These are phyloP conservation scores for Pachliopta kotzebuea DNA, from an alignment of 2,888 invertebrate genomes.

Conservation along the genomic window DNA sequence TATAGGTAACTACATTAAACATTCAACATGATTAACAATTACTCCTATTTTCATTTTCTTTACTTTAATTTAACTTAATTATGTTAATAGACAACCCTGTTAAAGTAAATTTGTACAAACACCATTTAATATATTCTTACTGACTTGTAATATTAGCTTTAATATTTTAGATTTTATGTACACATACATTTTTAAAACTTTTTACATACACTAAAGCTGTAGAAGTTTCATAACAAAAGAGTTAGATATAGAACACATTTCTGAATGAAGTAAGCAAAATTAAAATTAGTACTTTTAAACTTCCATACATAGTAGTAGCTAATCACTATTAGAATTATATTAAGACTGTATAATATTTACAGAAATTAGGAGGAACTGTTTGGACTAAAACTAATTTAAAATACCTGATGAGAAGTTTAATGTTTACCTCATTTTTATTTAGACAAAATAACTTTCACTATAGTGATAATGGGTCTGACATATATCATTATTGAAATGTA, in stretches of 20 bases:
- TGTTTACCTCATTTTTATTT: too few species aligned
- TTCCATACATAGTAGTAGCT: neutral
- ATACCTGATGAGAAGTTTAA: neutral
- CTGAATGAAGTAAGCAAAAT: too few species aligned
- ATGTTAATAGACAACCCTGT: neutral
- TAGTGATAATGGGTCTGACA: too few species aligned
- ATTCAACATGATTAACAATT: too few species aligned
- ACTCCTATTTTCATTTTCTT: neutral
- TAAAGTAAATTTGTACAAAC: neutral
- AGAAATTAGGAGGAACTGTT: neutral
- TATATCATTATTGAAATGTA: neutral
- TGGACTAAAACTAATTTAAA: neutral
- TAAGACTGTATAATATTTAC: neutral
- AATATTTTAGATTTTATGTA: neutral
- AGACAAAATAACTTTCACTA: too few species aligned
- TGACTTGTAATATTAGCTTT: neutral
- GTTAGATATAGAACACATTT: too few species aligned
- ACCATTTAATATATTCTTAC: too few species aligned
- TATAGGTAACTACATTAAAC: too few species aligned
- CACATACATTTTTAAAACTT: neutral
- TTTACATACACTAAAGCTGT: neutral
- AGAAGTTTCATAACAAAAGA: too few species aligned
- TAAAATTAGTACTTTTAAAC: too few species aligned
- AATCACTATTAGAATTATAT: neutral
- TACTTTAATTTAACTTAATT: too few species aligned